Conservation (phyloP, 2,797 vertebrate genomes). For the Brachyalestes nurse region DNA sequence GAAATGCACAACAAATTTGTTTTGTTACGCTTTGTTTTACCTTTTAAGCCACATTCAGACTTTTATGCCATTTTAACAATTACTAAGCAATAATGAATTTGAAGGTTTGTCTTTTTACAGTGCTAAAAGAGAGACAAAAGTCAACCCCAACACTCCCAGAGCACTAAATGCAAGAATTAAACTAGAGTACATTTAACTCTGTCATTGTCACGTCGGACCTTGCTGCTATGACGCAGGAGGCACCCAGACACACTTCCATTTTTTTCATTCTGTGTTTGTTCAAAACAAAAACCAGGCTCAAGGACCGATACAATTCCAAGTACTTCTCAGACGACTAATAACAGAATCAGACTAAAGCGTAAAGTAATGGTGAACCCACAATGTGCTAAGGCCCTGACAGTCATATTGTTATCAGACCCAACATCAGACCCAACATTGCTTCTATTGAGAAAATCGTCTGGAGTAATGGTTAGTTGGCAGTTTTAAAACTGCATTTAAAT, state of each 20-base stretch:
- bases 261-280: no score
- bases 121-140: neutral
- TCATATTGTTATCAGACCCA: neutral
- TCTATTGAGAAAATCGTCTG: neutral
- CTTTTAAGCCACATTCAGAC: neutral
- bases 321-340: no score
- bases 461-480: neutral
- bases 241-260: no score
- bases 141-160: no score
- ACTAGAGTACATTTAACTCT: neutral
- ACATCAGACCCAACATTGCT: neutral
- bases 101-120: neutral
- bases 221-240: no score
- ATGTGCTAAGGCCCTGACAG: no score
- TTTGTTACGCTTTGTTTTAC: constrained; percentile 7
- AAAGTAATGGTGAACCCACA: no score
- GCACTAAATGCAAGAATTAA: neutral
- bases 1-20: neutral
- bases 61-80: neutral
- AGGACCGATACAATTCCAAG: no score
- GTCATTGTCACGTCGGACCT: no score
- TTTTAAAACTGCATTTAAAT: neutral
- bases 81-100: neutral
- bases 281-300: no score
- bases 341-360: no score